Evolutionary conservation across 2,888 invertebrate species (phyloP).

Genomic region (Pristionchus mayeri): DNA sequence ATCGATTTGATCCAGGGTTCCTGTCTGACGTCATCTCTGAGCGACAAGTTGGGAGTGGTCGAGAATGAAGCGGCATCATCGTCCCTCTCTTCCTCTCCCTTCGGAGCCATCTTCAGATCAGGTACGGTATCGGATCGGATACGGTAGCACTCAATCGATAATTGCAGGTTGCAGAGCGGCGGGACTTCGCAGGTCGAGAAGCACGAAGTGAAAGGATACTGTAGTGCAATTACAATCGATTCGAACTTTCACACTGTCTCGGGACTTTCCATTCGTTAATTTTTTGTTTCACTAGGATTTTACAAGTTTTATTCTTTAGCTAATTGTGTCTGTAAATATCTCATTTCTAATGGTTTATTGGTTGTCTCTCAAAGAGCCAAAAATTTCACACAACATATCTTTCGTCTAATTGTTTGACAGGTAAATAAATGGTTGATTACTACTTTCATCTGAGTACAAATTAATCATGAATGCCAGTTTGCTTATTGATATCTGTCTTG

Average conservation of each 20-base stretch:
- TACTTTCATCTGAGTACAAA: too few relatives aligned
- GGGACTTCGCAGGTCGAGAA: slow-evolving; percentile 28
- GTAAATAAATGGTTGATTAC: too few relatives aligned
- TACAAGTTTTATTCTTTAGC: neutral
- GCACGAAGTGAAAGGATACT: neutral
- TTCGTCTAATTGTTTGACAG: too few relatives aligned
- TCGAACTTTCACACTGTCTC: neutral
- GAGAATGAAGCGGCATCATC: neutral
- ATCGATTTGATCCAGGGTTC: slow-evolving; percentile 16
- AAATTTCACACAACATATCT: too few relatives aligned
- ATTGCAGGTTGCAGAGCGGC: slow-evolving; percentile 36
- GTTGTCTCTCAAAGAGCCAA: slow-evolving; percentile 10
- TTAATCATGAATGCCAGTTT: too few relatives aligned
- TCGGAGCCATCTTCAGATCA: slow-evolving; percentile 37
- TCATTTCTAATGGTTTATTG: neutral
- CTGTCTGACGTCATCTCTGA: slow-evolving; percentile 3
- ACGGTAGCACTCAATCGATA: neutral
- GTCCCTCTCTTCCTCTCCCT: slow-evolving; percentile 24
- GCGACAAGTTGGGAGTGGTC: slow-evolving; percentile 14
- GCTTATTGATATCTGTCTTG: too few relatives aligned
- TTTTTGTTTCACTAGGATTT: neutral
- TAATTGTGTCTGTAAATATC: neutral
- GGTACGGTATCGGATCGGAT: neutral
- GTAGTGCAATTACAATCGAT: neutral
- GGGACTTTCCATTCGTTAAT: neutral